These are phyloP conservation scores for Vulpes vulpes DNA, from an alignment of 2,113 vertebrate genomes.

Conservation along the genomic window DNA sequence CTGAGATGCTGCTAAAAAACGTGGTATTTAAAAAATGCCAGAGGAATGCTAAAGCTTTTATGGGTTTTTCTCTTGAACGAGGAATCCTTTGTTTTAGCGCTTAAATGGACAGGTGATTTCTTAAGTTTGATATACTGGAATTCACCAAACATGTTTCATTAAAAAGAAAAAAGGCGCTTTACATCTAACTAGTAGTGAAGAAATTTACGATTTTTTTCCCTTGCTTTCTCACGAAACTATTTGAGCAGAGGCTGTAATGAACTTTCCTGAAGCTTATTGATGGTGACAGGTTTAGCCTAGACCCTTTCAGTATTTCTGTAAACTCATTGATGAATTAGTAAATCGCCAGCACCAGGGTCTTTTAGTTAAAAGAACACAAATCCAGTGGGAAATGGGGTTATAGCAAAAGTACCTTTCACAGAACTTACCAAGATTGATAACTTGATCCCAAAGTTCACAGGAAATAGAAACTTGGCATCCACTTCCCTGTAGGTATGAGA, in stretches of 20 bases:
- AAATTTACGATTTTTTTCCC: not conserved
- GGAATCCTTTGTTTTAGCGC: not conserved
- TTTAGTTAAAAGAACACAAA: not conserved
- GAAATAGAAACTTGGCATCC: not conserved
- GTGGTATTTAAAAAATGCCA: slow-evolving; percentile 19
- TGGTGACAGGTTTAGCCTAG: not conserved
- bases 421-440: not conserved
- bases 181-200: not conserved
- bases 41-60: not conserved
- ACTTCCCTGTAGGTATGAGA: not conserved
- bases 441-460: not conserved
- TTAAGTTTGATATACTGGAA: slow-evolving; percentile 53
- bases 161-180: not conserved
- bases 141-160: not conserved
- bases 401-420: not conserved
- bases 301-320: not conserved
- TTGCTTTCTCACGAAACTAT: slow-evolving; percentile 7
- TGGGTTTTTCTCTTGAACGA: not conserved
- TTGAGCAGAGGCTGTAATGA: not conserved
- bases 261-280: slow-evolving; percentile 53
- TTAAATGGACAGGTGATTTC: not conserved
- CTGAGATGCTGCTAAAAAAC: slow-evolving; percentile 22
- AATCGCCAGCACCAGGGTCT: not conserved
- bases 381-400: not conserved
- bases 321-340: slow-evolving; percentile 19